phyloP scores from a whole-genome alignment of 2,888 invertebrate species.

The Andrena bucephala region DNA sequence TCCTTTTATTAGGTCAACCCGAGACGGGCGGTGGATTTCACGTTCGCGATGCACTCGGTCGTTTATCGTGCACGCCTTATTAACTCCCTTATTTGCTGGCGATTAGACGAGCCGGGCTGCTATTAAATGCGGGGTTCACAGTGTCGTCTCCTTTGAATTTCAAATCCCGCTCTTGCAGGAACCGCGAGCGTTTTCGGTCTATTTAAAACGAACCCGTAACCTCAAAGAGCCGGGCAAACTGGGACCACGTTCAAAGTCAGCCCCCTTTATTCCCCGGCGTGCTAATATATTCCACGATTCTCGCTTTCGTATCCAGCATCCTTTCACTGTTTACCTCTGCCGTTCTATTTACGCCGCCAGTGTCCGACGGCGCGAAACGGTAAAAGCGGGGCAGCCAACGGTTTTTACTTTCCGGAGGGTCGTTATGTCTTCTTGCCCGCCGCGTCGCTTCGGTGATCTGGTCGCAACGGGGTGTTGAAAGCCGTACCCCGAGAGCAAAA shows the following conservation, averaged over 20 bases:
- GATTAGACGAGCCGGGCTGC: neutral
- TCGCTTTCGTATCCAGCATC: constrained; percentile 11
- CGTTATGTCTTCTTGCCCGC: constrained; percentile 22
- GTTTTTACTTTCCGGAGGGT: constrained; percentile 32
- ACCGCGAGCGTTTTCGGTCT: neutral
- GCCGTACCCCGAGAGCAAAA: constrained; percentile 3
- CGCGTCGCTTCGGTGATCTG: constrained; percentile 13
- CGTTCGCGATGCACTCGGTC: neutral
- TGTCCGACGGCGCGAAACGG: constrained; percentile 19
- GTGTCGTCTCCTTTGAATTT: neutral
- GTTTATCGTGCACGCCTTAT: neutral
- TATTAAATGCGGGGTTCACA: neutral
- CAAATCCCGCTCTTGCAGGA: neutral
- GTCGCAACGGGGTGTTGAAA: constrained; percentile 33
- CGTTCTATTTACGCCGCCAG: constrained; percentile 52
- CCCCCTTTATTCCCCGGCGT: neutral
- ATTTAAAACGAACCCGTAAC: neutral
- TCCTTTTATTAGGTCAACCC: constrained; percentile 28
- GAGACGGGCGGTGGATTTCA: neutral
- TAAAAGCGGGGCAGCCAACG: constrained; percentile 52
- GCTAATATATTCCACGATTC: constrained; percentile 29
- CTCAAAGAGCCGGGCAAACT: too few species aligned
- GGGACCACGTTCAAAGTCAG: neutral
- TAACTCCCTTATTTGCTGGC: neutral
- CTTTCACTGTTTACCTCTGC: constrained; percentile 41